Base-by-base conservation (phyloP, 2,113 vertebrate species). In the Ptychochromis oligacanthus region DNA sequence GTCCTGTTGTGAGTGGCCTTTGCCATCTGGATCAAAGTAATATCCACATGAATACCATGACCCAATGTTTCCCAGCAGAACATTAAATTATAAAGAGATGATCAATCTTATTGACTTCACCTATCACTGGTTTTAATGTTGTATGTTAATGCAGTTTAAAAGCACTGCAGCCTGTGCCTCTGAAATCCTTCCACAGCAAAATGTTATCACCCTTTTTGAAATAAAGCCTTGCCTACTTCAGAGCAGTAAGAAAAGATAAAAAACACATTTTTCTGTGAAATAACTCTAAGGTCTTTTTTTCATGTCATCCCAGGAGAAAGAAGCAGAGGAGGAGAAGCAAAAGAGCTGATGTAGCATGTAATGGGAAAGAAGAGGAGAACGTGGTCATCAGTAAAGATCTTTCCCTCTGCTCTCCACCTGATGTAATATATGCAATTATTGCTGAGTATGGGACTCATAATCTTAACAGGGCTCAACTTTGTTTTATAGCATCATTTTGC, bases 401-500 rank as follows among this genome's bases (percentile, higher is more conserved):
- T 75, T 70, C 49, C 84, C 81, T 84, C 82, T 87, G 84, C 59
- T 84, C 87, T 79, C 86, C 90, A 85, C 86, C 79, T 88, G 58
- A 83, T 95, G 93, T 95, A 95, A 93, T 77, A 95, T 95, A 93
- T 95, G 91, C 93, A 95, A 92, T 90, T 91, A 90, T 94, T 82
- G 83, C 78, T 20, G 88, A 94, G 90, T 94, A 84, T 62, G 80
- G 88, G 92, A 94, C 92, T 92, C 84, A 52, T 93, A 93, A 94
- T 88, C 80, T 89, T 84, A 92, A 93, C 91, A 92, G 93, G 92
- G 92, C 94, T 94, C 84, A 77, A 88, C 78, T 93, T 89, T 93
- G 90, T 94, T 94, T 93, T 85, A 89, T 91, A 90, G 84, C 83
- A 84, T 90, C 85, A 93, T 89, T 81, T 89, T 89, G 79, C 84